phyloP scores from a whole-genome alignment of 2,888 invertebrate genomes.

The Lumbricus terrestris region DNA sequence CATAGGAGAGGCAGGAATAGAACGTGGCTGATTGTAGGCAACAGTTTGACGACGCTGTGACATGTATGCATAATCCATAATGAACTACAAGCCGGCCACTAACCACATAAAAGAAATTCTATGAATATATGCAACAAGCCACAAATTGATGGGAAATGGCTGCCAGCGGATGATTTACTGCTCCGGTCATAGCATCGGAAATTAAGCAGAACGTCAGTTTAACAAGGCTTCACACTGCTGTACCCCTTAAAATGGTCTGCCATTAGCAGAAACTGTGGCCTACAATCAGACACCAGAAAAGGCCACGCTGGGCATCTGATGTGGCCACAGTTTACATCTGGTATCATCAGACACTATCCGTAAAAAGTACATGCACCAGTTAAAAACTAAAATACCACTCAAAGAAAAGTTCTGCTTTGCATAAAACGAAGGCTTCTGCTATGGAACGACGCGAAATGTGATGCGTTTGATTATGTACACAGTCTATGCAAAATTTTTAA shows the following conservation, averaged over 20 bases:
- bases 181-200: not conserved
- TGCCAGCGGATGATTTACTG: not conserved
- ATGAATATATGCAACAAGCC: not conserved
- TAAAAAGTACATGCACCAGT: not conserved
- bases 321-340: not conserved
- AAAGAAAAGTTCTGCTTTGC: not conserved
- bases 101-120: not conserved
- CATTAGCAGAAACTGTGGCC: not conserved
- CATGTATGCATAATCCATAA: not conserved
- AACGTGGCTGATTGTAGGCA: too few relatives aligned
- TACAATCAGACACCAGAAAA: not conserved
- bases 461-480: not conserved
- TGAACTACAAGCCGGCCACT: not conserved
- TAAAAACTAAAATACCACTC: not conserved
- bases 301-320: not conserved
- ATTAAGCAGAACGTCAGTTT: not conserved
- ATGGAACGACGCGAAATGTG: not conserved
- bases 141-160: not conserved
- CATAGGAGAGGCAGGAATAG: not conserved
- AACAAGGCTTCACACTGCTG: not conserved
- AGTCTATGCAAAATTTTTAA: not conserved
- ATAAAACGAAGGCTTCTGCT: not conserved
- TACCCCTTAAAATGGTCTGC: not conserved
- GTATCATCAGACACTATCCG: too few relatives aligned
- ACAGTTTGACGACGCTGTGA: too few relatives aligned